Percentiles rank a stretch among this genome's conserved stretches.
phyloP scores from a whole-genome alignment of 1,140 invertebrate species.

The Eubasilissa regina region DNA sequence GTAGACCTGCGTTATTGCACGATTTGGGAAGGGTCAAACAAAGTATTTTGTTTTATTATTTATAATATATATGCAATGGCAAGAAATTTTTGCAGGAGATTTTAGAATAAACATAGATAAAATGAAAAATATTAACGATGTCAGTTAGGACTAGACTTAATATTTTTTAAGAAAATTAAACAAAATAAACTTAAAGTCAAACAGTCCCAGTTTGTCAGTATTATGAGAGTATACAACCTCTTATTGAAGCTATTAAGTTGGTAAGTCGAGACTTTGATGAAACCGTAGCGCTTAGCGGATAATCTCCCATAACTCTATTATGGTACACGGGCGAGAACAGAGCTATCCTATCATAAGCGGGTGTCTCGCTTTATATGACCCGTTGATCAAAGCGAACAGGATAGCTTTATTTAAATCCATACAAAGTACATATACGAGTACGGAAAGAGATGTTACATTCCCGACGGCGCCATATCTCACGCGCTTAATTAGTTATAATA shows the following conservation, averaged over 20 bases:
- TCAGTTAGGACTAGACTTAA: too few relatives aligned
- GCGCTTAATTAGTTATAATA: constrained; percentile 59
- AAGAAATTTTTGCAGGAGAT: too few relatives aligned
- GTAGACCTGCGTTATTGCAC: too few relatives aligned
- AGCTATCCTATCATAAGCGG: constrained; percentile 18
- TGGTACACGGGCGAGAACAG: constrained; percentile 22
- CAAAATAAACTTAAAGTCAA: constrained; percentile 31
- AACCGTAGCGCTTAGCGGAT: constrained; percentile 25
- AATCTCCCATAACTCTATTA: constrained; percentile 37
- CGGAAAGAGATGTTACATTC: constrained; percentile 31
- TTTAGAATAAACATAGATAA: too few relatives aligned
- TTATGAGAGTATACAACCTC: constrained; percentile 30
- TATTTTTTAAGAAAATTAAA: too few relatives aligned
- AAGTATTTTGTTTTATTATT: too few relatives aligned
- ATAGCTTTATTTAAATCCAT: constrained; percentile 30
- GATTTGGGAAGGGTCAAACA: too few relatives aligned
- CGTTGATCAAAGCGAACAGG: constrained; percentile 39
- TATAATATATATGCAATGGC: too few relatives aligned
- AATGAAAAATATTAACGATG: too few relatives aligned
- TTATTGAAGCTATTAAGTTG: constrained; percentile 33
- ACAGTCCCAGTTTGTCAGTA: background rate
- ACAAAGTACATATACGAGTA: constrained; percentile 13
- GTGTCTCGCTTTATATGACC: constrained; percentile 30
- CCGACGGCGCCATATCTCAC: constrained; percentile 55
- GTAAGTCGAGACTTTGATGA: constrained; percentile 19